Conservation (phyloP, 2,888 invertebrate species). For the Pedicia rivosa region DNA sequence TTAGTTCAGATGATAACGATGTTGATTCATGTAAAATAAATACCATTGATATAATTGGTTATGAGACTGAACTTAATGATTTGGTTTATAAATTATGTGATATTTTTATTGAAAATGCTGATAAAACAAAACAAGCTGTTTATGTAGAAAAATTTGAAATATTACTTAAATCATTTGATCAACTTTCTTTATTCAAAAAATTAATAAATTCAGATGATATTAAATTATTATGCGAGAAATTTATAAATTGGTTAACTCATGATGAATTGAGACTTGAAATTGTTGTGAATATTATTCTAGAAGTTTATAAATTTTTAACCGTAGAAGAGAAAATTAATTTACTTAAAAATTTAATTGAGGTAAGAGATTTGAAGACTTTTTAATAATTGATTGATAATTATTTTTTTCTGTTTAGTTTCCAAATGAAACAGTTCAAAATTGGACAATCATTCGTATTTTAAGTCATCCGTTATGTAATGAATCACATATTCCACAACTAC, state of each 20-base stretch:
- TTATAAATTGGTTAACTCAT: conserved; percentile 32
- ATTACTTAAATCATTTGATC: conserved; percentile 40
- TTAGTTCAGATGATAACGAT: conserved; percentile 24
- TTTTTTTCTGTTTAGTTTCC: conserved; percentile 16
- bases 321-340: conserved; percentile 37
- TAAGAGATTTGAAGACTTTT: conserved; percentile 19
- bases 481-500: conserved; percentile 20
- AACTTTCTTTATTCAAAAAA: conserved; percentile 32
- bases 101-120: conserved; percentile 39
- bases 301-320: conserved; percentile 37
- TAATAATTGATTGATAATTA: conserved; percentile 3
- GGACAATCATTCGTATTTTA: conserved; percentile 24
- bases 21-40: conserved; percentile 8
- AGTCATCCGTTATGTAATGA: conserved; percentile 27
- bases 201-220: conserved; percentile 24
- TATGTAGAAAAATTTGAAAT: conserved; percentile 36
- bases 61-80: conserved; percentile 31
- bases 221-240: conserved; percentile 17
- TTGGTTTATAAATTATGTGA: conserved; percentile 33
- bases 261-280: conserved; percentile 35
- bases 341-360: conserved; percentile 39
- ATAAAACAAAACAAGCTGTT: conserved; percentile 28
- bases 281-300: conserved; percentile 45
- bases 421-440: conserved; percentile 19
- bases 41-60: conserved; percentile 21